Evolutionary conservation across 2,888 invertebrate genomes (phyloP), one percentile per base, ranked within the genome.

Genomic region (Drosophila prolongata): DNA sequence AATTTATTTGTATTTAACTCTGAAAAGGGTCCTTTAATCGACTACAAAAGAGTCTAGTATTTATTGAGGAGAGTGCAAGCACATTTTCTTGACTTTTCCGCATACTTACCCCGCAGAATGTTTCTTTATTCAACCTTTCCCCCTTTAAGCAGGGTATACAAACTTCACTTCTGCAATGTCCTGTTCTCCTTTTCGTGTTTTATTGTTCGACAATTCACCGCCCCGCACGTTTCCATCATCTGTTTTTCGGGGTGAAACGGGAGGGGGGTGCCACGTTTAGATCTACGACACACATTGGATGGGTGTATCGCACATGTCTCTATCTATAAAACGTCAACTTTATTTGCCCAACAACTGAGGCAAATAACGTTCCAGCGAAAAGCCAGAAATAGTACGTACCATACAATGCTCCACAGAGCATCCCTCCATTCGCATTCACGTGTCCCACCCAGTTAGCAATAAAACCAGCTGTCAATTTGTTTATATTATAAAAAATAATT

Each of bases 261-360:
- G 40, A 3, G 35, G 37, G 30, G 43, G 49, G 61, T 72, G 72
- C 14, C 65, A 66, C 54, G 66, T 40, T 43, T 50, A 64, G 37
- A 64, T 72, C 64, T 72, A 64, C 57, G 67, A 53, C 65, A 62
- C 62, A 42, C 62, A 49, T 65, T 19, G 44, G 66, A 53, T 40
- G 66, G 62, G 47, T 62, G 62, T 69, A 76, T 73, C 85, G 86
- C 86, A 80, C 80, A 80, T 81, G 85, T 85, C 83, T 83, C 80
- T 82, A 83, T 85, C 88, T 86, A 88, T 83, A 87, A 86, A 88
- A 76, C 74, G 88, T 83, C 83, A 88, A 85, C 83, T 83, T 78
- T 79, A 80, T 84, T 79, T 85, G 76, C 72, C 80, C 87, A 84
- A 80, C 87, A 87, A 84, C 79, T 87, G 82, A 65, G 69, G 60